Base-by-base conservation (phyloP, 2,113 vertebrate genomes). In the Tragelaphus buxtoni region DNA sequence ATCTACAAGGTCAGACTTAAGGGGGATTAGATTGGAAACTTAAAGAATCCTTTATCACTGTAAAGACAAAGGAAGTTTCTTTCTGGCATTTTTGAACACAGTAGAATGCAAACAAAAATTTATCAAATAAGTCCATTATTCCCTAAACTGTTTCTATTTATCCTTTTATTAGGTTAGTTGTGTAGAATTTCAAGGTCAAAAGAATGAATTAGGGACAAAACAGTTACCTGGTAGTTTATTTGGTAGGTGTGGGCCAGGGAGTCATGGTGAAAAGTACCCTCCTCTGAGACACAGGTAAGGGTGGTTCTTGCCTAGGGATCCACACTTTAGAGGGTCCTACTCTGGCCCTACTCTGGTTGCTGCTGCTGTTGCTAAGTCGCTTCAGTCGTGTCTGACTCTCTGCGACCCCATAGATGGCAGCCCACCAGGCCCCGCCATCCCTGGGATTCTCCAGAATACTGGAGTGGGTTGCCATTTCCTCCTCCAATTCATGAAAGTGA, bases 21-120 rank as follows among this genome's bases (percentile, higher is more conserved):
- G 39, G 13, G 20, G 4, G 26, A 55, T 24, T 74, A 7, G 81
- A 81, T 1, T 85, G 42, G 39, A 18, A 51, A 69, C 4, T 2
- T 17, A 14, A 81, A 53, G 51, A 32, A 53, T 60, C 91, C 49
- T 1, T 89, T 58, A 63, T 55, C 32, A 53, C n/a, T 55, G 13
- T 32, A 87, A 51, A 91, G 58, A 91, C 30, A 86, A 86, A 56
- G 60, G 17, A 93, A 30, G 3, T 49, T 93, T 22, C n/a, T 82
- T 77, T 83, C 72, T 22, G 9, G 51, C 30, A 84, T 28, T n/a
- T 84, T 58, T 87, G 30, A 49, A 83, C 12, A 63, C 16, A 24
- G 32, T 28, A 80, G 39, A 47, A 91, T 76, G 11, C 18, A 95
- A 95, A 76, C 10, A 49, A 58, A 82, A n/a, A 4, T 53, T 93